Evolutionary conservation across 2,888 invertebrate genomes (phyloP).

Genomic region (Drepanosiphum platanoidis): DNA sequence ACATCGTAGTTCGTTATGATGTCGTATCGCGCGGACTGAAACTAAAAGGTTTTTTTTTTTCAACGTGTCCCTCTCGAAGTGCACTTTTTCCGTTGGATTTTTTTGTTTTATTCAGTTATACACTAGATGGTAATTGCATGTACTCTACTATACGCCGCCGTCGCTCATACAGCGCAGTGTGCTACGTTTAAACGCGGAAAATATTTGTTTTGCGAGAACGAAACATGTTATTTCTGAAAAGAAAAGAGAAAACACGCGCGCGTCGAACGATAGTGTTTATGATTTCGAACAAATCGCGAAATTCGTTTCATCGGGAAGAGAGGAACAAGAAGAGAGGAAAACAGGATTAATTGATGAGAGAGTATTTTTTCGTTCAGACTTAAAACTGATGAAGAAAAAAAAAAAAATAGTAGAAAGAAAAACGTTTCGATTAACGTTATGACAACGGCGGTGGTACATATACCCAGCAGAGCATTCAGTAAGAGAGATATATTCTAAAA

Average conservation of each 20-base stretch:
- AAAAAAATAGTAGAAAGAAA: neutral
- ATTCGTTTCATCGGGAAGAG: slow-evolving; percentile 1
- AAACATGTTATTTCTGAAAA: neutral
- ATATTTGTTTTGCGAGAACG: neutral
- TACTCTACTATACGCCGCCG: no score
- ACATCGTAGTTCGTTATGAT: no score
- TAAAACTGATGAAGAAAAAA: slow-evolving; percentile 14
- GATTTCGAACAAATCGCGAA: neutral
- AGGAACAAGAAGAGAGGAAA: no score
- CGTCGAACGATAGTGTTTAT: neutral
- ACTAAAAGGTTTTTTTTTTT: no score
- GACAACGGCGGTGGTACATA: neutral
- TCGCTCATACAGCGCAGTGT: neutral
- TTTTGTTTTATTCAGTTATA: no score
- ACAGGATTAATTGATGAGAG: slow-evolving; percentile 21
- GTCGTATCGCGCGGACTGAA: no score
- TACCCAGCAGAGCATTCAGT: neutral
- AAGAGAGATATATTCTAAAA: neutral
- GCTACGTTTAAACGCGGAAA: neutral
- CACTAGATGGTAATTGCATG: no score
- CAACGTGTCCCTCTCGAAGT: no score
- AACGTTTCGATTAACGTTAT: slow-evolving; percentile 1
- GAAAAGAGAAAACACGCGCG: neutral
- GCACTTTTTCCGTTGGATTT: no score
- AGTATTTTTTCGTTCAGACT: neutral